Evolutionary conservation across 2,797 vertebrate genomes (phyloP).

Genomic region (Pipistrellus pygmaeus): DNA sequence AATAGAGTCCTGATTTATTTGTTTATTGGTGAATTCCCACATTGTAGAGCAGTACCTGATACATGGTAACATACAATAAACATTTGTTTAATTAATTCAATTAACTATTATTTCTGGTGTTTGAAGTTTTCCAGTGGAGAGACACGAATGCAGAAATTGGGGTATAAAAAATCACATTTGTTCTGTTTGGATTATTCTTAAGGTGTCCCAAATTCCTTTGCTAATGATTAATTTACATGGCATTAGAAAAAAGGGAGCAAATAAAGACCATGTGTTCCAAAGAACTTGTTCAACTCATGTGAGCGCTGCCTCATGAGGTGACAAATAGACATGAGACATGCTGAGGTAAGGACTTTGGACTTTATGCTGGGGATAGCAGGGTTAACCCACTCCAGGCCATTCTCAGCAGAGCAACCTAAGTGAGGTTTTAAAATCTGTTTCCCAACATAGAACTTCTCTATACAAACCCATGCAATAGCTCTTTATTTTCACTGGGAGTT

Average conservation of each 20-base stretch:
- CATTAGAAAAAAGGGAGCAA: conserved; percentile 40
- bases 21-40: neutral
- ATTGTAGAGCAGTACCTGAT: neutral
- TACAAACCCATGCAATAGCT: neutral
- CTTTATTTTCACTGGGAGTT: neutral
- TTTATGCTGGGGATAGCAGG: neutral
- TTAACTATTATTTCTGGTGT: neutral
- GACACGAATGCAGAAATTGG: neutral
- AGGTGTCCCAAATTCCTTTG: conserved; percentile 5
- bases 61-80: neutral
- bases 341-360: neutral
- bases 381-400: neutral
- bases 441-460: neutral
- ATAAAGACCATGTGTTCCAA: conserved; percentile 56
- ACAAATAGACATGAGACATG: neutral
- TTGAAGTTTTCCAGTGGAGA: neutral
- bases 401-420: neutral
- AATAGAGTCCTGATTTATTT: neutral
- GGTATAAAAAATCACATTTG: neutral
- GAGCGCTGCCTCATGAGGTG: neutral
- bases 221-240: neutral
- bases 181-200: neutral
- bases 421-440: neutral
- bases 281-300: conserved; percentile 37
- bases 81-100: neutral